phyloP scores from a whole-genome alignment of 2,113 vertebrate species.

The Uropsilus gracilis region DNA sequence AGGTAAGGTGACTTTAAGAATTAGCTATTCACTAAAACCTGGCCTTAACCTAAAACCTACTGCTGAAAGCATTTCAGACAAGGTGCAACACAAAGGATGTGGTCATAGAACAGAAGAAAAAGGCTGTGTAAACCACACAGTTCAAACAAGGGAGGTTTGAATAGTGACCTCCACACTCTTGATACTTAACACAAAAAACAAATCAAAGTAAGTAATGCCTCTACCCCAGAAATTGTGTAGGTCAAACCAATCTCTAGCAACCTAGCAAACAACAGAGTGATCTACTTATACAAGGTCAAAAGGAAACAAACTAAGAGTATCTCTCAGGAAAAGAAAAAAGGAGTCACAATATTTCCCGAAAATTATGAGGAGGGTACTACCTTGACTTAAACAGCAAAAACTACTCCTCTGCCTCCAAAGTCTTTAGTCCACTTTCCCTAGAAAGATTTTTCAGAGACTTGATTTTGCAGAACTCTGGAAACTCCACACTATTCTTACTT shows the following conservation, averaged over 20 bases:
- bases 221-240: neutral
- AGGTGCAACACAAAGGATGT: slow-evolving; percentile 23
- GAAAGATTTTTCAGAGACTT: neutral
- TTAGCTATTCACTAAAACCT: slow-evolving; percentile 13
- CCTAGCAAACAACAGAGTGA: neutral
- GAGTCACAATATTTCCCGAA: neutral
- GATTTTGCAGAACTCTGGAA: neutral
- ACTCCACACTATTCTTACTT: neutral
- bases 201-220: slow-evolving; percentile 55
- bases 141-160: neutral
- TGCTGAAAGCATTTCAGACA: slow-evolving; percentile 43
- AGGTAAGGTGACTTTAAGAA: slow-evolving; percentile 32
- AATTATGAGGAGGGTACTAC: slow-evolving; percentile 3
- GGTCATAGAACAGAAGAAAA: neutral
- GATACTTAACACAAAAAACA: slow-evolving; percentile 24
- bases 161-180: neutral
- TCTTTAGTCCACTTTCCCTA: neutral
- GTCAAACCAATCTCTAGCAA: neutral
- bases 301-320: slow-evolving; percentile 33
- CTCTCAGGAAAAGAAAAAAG: neutral
- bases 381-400: slow-evolving; percentile 4
- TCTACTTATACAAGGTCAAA: slow-evolving; percentile 21
- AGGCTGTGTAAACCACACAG: neutral
- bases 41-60: slow-evolving; percentile 50
- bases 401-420: neutral